Conservation (phyloP, 2,888 invertebrate species). For the Hoplodrina blanda region DNA sequence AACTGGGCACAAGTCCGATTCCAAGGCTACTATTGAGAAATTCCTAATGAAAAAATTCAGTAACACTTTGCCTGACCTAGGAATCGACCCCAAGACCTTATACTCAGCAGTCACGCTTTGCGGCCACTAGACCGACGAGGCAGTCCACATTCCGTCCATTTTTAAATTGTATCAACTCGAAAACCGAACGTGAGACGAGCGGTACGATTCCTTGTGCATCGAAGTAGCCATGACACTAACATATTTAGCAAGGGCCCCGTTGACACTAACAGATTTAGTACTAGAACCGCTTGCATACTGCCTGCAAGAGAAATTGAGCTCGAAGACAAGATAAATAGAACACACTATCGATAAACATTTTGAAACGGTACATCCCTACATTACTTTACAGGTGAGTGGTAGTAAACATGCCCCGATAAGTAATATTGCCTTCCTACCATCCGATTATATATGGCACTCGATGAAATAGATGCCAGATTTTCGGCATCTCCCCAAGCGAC, state of each 20-base stretch:
- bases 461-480: conserved; percentile 57
- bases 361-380: conserved; percentile 52
- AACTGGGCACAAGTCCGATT: no score
- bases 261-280: conserved; percentile 55
- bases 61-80: no score
- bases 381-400: conserved; percentile 76
- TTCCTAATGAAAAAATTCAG: no score
- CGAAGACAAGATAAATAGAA: conserved; percentile 26
- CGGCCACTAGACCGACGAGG: no score
- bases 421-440: conserved; percentile 75
- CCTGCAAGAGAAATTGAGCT: conserved; percentile 35
- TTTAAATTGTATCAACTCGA: conserved; percentile 1
- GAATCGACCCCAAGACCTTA: no score
- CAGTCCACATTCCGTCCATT: background rate
- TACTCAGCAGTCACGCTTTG: no score
- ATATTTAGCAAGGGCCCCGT: conserved; percentile 34
- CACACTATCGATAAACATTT: conserved; percentile 54
- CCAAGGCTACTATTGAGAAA: no score
- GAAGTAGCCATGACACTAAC: conserved; percentile 37
- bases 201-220: conserved; percentile 21
- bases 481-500: conserved; percentile 19
- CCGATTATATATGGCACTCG: conserved; percentile 58
- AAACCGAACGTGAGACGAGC: background rate
- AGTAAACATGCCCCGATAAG: conserved; percentile 79
- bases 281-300: conserved; percentile 17